Conservation (phyloP, 2,113 vertebrate species). For the Ascaphus truei region DNA sequence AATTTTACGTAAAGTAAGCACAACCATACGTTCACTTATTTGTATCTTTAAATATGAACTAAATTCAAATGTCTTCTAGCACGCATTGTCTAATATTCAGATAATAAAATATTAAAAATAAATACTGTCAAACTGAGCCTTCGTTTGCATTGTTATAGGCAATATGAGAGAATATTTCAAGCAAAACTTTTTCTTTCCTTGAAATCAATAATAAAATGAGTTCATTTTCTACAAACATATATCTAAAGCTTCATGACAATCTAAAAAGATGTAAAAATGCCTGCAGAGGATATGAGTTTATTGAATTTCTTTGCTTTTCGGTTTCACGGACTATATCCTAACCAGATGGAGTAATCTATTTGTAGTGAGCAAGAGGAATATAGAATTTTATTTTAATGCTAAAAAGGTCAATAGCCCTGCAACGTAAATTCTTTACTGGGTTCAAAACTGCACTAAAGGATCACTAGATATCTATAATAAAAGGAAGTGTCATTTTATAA, state of each 20-base stretch:
- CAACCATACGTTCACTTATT: too few species aligned
- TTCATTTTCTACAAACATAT: constrained; percentile 59
- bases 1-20: too few species aligned
- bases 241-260: constrained; percentile 52
- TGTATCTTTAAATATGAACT: too few species aligned
- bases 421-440: constrained; percentile 61
- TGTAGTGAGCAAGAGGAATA: constrained; percentile 58
- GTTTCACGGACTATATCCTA: constrained; percentile 61
- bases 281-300: constrained; percentile 58
- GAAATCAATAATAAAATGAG: constrained; percentile 56
- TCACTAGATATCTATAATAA: constrained; percentile 63
- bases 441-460: constrained; percentile 50
- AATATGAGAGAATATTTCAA: constrained; percentile 24
- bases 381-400: constrained; percentile 71
- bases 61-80: too few species aligned
- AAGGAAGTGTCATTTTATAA: constrained; percentile 59
- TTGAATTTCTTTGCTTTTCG: constrained; percentile 61
- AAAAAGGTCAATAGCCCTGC: constrained; percentile 61
- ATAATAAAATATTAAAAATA: constrained; percentile 1
- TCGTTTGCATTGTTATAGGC: constrained; percentile 8
- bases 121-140: neutral
- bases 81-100: neutral
- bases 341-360: constrained; percentile 62
- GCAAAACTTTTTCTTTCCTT: constrained; percentile 39
- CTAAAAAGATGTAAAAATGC: constrained; percentile 62